Evolutionary conservation across 2,113 vertebrate genomes (phyloP).

Genomic region (Cercopithecus mona): DNA sequence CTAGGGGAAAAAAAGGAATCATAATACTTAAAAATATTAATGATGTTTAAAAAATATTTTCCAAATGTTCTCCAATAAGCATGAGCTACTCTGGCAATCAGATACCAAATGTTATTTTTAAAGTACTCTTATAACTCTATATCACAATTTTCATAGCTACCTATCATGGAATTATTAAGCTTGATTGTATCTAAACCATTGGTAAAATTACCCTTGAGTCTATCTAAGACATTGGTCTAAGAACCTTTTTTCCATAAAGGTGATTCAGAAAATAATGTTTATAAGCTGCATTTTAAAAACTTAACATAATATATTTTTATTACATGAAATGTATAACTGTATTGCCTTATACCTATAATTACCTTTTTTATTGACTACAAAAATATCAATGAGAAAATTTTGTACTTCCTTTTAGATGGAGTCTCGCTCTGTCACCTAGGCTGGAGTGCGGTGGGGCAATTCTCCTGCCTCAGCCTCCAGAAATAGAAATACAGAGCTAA

Average conservation of each 20-base stretch:
- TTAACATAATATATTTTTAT: constrained; percentile 3
- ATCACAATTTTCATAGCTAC: not conserved
- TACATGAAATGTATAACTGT: not conserved
- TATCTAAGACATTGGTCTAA: not conserved
- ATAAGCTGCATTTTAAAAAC: not conserved
- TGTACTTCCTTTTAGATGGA: not conserved
- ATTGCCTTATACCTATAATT: not conserved
- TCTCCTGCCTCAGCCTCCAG: not conserved
- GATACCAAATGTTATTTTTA: not conserved
- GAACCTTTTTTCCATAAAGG: not conserved
- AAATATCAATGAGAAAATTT: not conserved
- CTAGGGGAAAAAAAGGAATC: not conserved
- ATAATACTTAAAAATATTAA: not conserved
- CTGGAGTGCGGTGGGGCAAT: not conserved
- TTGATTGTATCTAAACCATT: constrained; percentile 18
- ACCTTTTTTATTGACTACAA: not conserved
- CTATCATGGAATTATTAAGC: not conserved
- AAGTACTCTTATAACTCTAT: not conserved
- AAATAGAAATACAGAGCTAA: not conserved
- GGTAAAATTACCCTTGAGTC: not conserved
- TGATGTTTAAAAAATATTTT: not conserved
- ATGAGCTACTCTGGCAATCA: not conserved
- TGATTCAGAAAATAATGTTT: constrained; percentile 27
- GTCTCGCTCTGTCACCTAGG: not conserved
- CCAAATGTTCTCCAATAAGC: not conserved